Conservation (phyloP, 2,888 invertebrate species). For the Tanytarsus gracilentus region DNA sequence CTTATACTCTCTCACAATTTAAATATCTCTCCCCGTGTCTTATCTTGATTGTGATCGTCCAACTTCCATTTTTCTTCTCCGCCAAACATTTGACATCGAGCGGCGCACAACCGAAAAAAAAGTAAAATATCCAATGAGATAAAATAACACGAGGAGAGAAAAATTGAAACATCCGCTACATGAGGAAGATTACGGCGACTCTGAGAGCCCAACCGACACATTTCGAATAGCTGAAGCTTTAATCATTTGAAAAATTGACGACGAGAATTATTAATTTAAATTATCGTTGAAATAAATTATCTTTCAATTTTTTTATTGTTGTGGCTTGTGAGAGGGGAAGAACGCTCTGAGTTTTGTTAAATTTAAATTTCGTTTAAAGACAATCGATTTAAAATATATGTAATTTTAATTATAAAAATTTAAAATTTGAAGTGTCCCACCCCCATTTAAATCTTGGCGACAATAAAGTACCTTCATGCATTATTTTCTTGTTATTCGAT, state of each 20-base stretch:
- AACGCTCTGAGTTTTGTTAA: neutral
- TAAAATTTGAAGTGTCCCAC: too few species aligned
- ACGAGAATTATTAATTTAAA: constrained; percentile 28
- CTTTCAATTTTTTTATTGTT: constrained; percentile 15
- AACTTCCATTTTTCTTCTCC: constrained; percentile 23
- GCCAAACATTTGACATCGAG: neutral
- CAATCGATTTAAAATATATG: too few species aligned
- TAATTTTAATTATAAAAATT: too few species aligned
- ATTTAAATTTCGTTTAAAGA: too few species aligned
- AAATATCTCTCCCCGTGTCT: constrained; percentile 24
- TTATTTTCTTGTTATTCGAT: too few species aligned
- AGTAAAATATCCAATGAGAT: neutral
- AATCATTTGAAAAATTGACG: constrained; percentile 27
- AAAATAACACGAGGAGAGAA: constrained; percentile 1
- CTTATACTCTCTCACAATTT: constrained; percentile 12
- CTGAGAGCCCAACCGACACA: neutral
- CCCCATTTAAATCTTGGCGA: too few species aligned
- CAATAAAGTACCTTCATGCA: too few species aligned
- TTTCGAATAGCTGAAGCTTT: neutral
- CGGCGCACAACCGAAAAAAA: neutral
- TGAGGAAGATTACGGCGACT: neutral
- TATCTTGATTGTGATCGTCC: constrained; percentile 25
- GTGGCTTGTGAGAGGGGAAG: too few species aligned
- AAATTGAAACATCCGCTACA: constrained; percentile 23
- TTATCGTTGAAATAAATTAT: constrained; percentile 29